Conservation (phyloP, 1,140 invertebrate species). For the Scaptodrosophila lebanonensis region DNA sequence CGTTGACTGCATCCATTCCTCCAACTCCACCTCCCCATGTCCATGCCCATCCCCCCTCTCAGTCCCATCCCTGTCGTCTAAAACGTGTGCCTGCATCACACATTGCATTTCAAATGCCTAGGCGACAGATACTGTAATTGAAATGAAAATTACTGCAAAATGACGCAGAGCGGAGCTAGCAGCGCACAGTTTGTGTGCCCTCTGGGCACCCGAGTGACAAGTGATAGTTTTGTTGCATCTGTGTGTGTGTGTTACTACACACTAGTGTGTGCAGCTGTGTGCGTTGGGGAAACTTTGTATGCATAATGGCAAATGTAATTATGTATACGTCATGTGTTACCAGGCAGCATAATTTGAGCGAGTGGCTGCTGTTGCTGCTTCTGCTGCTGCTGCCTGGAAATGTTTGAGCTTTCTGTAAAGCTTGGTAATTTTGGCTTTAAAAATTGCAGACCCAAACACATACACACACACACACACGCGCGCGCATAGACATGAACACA, state of each 20-base stretch:
- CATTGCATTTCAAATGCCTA: conserved; percentile 33
- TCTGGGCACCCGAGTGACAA: conserved; percentile 9
- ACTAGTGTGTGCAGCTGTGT: neutral
- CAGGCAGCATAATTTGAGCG: conserved; percentile 47
- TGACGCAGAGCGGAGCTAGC: conserved; percentile 5
- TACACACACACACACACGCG: neutral
- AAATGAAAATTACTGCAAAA: conserved; percentile 61
- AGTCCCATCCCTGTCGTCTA: too few species aligned
- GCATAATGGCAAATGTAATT: conserved; percentile 26
- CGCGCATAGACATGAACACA: neutral
- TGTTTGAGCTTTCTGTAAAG: conserved; percentile 3
- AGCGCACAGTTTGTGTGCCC: conserved; percentile 3
- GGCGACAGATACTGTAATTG: conserved; percentile 58
- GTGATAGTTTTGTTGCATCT: conserved; percentile 25
- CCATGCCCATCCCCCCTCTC: neutral
- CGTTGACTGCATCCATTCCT: conserved; percentile 28
- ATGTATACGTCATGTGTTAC: conserved; percentile 52
- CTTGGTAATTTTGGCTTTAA: conserved; percentile 23
- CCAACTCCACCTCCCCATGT: neutral
- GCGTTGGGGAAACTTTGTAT: neutral
- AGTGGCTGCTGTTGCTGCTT: conserved; percentile 26
- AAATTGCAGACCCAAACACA: conserved; percentile 31
- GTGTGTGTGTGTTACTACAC: too few species aligned
- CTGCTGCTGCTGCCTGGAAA: too few species aligned
- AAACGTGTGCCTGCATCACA: too few species aligned